Conservation (phyloP, 2,113 vertebrate genomes). For the Ptyas mucosa region DNA sequence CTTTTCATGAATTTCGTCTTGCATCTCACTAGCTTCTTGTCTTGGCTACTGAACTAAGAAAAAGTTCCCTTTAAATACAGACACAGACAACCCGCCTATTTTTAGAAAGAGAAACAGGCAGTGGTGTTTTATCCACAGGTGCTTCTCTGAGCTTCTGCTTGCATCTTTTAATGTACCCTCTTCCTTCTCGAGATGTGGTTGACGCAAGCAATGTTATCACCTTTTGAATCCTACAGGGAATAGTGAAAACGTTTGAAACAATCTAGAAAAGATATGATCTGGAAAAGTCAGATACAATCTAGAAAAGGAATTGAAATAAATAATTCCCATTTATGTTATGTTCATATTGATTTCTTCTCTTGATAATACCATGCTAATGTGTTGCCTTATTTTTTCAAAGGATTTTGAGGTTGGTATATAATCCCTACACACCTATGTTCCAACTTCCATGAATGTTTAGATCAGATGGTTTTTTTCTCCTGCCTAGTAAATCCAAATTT, state of each 20-base stretch:
- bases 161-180: too few species aligned
- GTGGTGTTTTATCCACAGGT: too few species aligned
- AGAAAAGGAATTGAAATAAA: constrained; percentile 20
- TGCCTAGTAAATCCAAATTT: constrained; percentile 32
- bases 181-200: neutral
- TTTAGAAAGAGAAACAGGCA: neutral
- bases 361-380: neutral
- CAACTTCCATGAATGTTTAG: neutral
- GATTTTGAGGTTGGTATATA: neutral
- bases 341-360: neutral
- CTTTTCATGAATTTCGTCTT: too few species aligned
- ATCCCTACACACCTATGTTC: neutral
- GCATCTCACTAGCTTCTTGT: too few species aligned
- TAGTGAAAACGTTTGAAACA: neutral
- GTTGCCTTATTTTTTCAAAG: neutral
- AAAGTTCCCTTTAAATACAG: neutral
- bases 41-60: neutral
- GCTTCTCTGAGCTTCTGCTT: too few species aligned
- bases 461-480: neutral
- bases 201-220: neutral
- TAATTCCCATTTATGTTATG: accelerated
- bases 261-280: neutral
- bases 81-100: neutral
- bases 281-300: accelerated
- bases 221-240: neutral